These are phyloP conservation scores for Nebria ingens DNA, from an alignment of 1,140 invertebrate genomes.

Conservation along the genomic window DNA sequence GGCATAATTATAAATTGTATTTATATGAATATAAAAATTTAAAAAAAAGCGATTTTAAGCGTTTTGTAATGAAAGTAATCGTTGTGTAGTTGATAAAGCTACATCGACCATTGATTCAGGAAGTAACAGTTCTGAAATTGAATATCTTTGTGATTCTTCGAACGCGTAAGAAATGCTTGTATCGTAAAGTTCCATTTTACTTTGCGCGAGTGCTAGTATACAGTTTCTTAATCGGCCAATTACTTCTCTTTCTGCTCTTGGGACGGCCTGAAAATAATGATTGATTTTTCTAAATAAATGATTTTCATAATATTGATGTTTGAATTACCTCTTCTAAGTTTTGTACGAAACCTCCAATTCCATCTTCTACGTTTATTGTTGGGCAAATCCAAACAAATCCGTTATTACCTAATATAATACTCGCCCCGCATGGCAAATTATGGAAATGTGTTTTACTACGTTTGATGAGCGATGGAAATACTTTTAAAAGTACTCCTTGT, in stretches of 20 bases:
- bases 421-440: slow-evolving; percentile 79
- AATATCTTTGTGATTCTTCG: slow-evolving; percentile 79
- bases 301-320: too few relatives aligned
- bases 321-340: slow-evolving; percentile 58
- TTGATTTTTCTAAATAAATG: slow-evolving; percentile 1
- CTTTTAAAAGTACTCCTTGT: slow-evolving; percentile 84
- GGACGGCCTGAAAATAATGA: slow-evolving; percentile 49
- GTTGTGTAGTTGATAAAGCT: slow-evolving; percentile 54
- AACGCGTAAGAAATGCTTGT: slow-evolving; percentile 86
- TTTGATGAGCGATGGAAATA: slow-evolving; percentile 87
- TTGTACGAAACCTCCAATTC: slow-evolving; percentile 68
- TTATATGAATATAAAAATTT: too few relatives aligned
- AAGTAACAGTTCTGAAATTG: slow-evolving; percentile 64
- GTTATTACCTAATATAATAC: slow-evolving; percentile 91
- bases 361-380: slow-evolving; percentile 50
- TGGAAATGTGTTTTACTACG: slow-evolving; percentile 95
- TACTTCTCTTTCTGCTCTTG: slow-evolving; percentile 60
- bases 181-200: slow-evolving; percentile 83
- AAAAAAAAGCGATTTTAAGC: too few relatives aligned
- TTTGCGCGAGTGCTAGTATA: slow-evolving; percentile 71
- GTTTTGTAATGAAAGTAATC: slow-evolving; percentile 36
- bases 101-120: slow-evolving; percentile 75
- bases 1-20: too few relatives aligned
- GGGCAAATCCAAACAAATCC: slow-evolving; percentile 94
- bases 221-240: slow-evolving; percentile 85